These are phyloP conservation scores for Uloborus diversus DNA, from an alignment of 1,140 invertebrate genomes.

Conservation along the genomic window DNA sequence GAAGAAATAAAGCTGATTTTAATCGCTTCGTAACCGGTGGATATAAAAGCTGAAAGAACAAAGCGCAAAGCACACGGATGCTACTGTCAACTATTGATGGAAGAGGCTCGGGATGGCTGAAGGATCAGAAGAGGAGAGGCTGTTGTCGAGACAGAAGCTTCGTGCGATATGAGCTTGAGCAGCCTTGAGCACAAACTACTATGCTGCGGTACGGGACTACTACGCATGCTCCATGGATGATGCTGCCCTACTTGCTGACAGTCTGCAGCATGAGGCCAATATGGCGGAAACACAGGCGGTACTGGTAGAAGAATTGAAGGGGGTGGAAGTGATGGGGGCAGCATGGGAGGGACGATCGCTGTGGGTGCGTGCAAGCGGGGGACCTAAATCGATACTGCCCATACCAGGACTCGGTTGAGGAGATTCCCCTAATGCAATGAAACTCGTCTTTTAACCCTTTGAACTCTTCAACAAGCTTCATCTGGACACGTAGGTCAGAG, in stretches of 20 bases:
- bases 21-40: too few species aligned
- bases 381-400: conserved; percentile 25
- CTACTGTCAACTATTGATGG: too few species aligned
- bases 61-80: not conserved
- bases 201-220: conserved; percentile 38
- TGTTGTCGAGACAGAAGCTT: not conserved
- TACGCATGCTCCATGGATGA: conserved; percentile 30
- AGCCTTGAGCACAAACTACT: conserved; percentile 20
- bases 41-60: not conserved
- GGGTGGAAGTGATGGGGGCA: conserved; percentile 6
- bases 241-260: conserved; percentile 48
- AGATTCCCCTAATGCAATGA: not conserved
- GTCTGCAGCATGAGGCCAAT: conserved; percentile 51
- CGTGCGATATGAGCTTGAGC: conserved; percentile 27
- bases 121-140: not conserved
- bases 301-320: conserved; percentile 37
- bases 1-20: too few species aligned
- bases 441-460: not conserved
- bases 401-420: not conserved
- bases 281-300: conserved; percentile 47
- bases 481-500: too few species aligned
- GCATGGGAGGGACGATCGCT: not conserved
- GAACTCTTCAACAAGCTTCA: conserved; percentile 1
- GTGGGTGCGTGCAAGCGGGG: not conserved
- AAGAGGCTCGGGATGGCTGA: not conserved